Percentiles rank a stretch among this genome's conserved stretches.
phyloP scores from a whole-genome alignment of 2,113 vertebrate genomes.

The Tiliqua scincoides region DNA sequence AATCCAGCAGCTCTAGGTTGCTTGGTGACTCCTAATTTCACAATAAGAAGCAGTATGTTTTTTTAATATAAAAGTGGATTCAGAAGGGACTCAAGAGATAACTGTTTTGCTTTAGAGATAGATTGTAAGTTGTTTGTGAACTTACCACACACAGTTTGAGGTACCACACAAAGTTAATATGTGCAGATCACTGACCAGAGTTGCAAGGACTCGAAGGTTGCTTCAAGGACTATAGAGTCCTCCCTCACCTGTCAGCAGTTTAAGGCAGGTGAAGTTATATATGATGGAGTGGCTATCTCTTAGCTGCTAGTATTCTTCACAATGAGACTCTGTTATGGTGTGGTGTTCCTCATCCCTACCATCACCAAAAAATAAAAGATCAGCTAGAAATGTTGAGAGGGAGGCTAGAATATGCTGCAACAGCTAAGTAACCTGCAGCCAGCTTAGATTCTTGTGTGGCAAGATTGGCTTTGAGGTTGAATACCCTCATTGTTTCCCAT shows the following conservation, averaged over 20 bases:
- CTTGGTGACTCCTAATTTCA: slow-evolving; percentile 40
- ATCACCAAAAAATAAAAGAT: neutral
- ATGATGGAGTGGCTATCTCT: neutral
- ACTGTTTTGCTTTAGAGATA: slow-evolving; percentile 31
- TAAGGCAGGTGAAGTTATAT: neutral
- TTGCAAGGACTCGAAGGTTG: neutral
- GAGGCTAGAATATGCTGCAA: neutral
- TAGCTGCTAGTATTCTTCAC: neutral
- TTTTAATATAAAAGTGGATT: slow-evolving; percentile 28
- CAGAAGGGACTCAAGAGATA: slow-evolving; percentile 18
- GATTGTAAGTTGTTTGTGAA: neutral
- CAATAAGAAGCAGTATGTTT: slow-evolving; percentile 28
- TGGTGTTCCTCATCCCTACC: no score
- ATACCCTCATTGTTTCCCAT: neutral
- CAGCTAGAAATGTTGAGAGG: neutral
- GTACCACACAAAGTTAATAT: neutral
- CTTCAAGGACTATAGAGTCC: neutral
- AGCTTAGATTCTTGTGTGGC: neutral
- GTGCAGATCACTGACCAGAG: neutral
- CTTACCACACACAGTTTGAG: neutral
- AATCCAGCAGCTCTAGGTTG: slow-evolving; percentile 36
- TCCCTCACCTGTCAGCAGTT: neutral
- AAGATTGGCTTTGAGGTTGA: neutral
- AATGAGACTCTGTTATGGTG: neutral
- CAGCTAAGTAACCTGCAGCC: neutral